phyloP scores from a whole-genome alignment of 2,113 vertebrate genomes.

The Poeciliopsis prolifica region DNA sequence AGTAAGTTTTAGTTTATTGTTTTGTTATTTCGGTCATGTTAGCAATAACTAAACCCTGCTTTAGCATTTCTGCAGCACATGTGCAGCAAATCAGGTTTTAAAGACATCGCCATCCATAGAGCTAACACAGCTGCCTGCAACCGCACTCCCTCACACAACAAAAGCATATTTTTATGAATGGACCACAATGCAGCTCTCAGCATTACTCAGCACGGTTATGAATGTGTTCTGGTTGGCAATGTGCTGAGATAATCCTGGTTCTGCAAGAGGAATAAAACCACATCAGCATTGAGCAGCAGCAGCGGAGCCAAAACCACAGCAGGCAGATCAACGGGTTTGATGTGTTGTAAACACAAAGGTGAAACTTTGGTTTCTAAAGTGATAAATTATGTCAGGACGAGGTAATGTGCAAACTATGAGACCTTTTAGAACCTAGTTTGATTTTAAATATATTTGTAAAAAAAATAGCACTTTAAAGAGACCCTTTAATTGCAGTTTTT shows the following conservation, averaged over 20 bases:
- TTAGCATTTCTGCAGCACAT: background rate
- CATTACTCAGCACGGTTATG: slow-evolving; percentile 42
- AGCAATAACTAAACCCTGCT: background rate
- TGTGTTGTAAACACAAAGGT: background rate
- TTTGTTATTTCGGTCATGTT: background rate
- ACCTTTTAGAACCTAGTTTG: background rate
- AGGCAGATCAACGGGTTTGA: background rate
- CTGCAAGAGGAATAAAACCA: slow-evolving; percentile 8
- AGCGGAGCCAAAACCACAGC: slow-evolving; percentile 7
- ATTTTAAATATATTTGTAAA: too few species aligned
- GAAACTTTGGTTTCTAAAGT: background rate
- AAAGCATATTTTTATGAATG: slow-evolving; percentile 18
- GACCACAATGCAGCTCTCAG: slow-evolving; percentile 29
- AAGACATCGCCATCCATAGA: background rate
- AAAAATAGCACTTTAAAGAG: too few species aligned
- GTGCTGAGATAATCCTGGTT: slow-evolving; percentile 44
- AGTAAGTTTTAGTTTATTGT: too few species aligned
- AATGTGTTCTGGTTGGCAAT: slow-evolving; percentile 17
- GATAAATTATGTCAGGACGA: background rate
- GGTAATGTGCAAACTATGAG: background rate
- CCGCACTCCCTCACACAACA: slow-evolving; percentile 18
- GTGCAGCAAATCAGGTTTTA: background rate
- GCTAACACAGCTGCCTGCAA: background rate
- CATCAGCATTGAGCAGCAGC: background rate
- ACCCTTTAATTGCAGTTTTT: too few species aligned